Conservation (phyloP, 2,888 invertebrate genomes). For the Callyntrura sp. region DNA sequence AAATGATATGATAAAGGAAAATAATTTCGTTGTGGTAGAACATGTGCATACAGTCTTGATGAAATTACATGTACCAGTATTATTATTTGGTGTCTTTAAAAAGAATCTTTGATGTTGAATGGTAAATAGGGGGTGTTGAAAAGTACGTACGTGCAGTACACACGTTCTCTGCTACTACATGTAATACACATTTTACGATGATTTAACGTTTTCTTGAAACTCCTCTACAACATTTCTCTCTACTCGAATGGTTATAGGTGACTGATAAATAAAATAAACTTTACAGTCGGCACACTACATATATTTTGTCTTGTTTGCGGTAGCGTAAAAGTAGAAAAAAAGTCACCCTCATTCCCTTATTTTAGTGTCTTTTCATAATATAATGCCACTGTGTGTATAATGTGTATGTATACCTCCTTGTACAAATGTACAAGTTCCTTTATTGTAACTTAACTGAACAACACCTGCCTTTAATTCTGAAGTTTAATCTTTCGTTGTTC, state of each 20-base stretch:
- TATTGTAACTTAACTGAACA: neutral
- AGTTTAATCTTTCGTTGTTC: neutral
- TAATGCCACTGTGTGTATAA: neutral
- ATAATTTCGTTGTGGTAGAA: neutral
- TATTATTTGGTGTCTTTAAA: neutral
- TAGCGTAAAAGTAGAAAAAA: neutral
- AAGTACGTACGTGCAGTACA: too few species aligned
- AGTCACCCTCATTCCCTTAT: conserved; percentile 2
- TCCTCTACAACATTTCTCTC: neutral
- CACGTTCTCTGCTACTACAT: neutral
- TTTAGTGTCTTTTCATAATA: neutral
- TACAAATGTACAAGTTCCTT: neutral
- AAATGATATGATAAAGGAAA: conserved; percentile 22
- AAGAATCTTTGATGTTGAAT: neutral
- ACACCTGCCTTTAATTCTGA: conserved; percentile 3
- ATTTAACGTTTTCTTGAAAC: neutral
- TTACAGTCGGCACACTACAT: neutral
- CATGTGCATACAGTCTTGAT: neutral
- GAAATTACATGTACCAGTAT: neutral
- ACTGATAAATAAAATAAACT: conserved; percentile 1
- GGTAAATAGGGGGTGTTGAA: too few species aligned
- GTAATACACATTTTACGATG: neutral
- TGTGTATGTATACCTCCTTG: neutral
- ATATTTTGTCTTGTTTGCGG: neutral
- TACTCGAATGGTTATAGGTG: neutral